Evolutionary conservation across 2,113 vertebrate species (phyloP).

Genomic region (Sisor rabdophorus): DNA sequence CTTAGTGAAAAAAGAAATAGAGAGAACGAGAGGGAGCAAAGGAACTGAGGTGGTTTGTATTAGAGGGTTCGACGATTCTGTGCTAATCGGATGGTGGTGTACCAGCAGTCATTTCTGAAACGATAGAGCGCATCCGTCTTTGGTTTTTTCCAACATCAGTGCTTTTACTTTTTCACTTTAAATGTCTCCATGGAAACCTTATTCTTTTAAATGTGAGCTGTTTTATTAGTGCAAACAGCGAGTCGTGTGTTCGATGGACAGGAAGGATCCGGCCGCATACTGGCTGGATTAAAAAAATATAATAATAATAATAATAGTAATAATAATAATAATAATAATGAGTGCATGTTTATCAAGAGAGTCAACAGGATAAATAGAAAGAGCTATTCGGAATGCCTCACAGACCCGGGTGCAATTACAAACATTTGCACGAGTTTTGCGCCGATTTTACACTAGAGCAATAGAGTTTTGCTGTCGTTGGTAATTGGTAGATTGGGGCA

Average conservation of each 20-base stretch:
- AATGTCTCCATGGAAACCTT: constrained; percentile 13
- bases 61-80: not conserved
- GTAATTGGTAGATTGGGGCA: too few relatives aligned
- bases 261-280: not conserved
- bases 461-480: not conserved
- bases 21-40: too few relatives aligned
- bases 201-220: not conserved
- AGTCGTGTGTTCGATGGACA: not conserved
- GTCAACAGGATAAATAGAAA: not conserved
- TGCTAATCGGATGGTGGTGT: too few relatives aligned
- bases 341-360: not conserved
- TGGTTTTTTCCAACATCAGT: not conserved
- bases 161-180: not conserved
- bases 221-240: not conserved
- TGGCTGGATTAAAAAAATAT: not conserved
- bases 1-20: not conserved
- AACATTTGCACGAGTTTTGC: not conserved
- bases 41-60: too few relatives aligned
- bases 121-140: too few relatives aligned
- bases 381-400: not conserved
- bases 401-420: not conserved
- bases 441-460: not conserved
- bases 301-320: not conserved
- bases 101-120: too few relatives aligned
- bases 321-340: not conserved